Percentiles rank a stretch among this genome's conserved stretches.
These are phyloP conservation scores for Poeciliopsis prolifica DNA, from an alignment of 2,113 vertebrate species.

Conservation along the genomic window DNA sequence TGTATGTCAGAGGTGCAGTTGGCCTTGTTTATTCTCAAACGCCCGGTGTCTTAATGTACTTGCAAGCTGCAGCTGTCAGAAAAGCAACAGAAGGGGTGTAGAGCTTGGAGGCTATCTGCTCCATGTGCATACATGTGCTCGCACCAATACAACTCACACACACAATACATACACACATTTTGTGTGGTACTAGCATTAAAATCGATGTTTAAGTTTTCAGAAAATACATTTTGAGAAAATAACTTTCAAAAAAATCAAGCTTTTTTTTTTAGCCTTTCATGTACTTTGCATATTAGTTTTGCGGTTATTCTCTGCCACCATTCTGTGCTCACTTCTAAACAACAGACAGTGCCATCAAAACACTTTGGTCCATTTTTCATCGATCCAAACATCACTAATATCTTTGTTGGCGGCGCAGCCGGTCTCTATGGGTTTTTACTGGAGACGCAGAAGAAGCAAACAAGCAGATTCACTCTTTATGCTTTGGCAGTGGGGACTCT, in stretches of 20 bases:
- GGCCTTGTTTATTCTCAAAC: conserved; percentile 6
- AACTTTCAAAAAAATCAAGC: not conserved
- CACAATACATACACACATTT: not conserved
- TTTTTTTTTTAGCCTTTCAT: not conserved
- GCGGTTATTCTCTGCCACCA: no score
- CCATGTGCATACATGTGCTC: conserved; percentile 32
- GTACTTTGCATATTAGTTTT: no score
- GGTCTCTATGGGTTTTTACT: no score
- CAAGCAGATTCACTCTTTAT: no score
- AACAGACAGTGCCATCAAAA: no score
- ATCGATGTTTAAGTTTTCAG: not conserved
- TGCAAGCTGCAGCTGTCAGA: conserved; percentile 26
- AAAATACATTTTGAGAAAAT: not conserved
- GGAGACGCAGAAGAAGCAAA: no score
- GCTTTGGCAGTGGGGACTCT: no score
- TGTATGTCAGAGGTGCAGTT: conserved; percentile 5
- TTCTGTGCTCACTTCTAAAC: no score
- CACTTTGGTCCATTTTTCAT: no score
- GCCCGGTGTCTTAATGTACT: conserved; percentile 6
- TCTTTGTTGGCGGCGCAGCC: no score
- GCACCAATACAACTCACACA: conserved; percentile 10
- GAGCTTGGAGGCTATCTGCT: conserved; percentile 53
- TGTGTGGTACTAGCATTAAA: not conserved
- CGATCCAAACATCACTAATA: no score
- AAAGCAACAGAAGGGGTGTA: conserved; percentile 50